Conservation (phyloP, 2,888 invertebrate genomes). For the Archips xylosteana region DNA sequence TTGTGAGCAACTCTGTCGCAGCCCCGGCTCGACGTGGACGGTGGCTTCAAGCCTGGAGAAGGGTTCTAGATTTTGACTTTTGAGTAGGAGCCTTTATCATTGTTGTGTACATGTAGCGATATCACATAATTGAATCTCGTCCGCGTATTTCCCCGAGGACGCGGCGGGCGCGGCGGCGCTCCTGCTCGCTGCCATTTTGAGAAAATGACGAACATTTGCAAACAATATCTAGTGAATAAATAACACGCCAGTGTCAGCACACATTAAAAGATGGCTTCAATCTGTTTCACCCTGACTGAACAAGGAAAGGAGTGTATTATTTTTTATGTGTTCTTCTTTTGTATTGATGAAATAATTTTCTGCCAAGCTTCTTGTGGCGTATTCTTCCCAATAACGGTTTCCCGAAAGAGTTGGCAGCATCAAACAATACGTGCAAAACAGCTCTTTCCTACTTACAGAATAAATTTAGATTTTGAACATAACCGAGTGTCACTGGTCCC, state of each 20-base stretch:
- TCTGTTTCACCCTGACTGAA: no score
- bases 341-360: no score
- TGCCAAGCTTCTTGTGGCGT: no score
- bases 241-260: conserved; percentile 15
- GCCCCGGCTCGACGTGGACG: neutral
- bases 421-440: no score
- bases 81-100: conserved; percentile 18
- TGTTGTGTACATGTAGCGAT: conserved; percentile 27
- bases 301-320: no score
- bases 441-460: no score
- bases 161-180: neutral
- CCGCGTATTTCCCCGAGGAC: conserved; percentile 26
- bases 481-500: no score
- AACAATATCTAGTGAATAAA: conserved; percentile 23
- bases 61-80: neutral
- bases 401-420: no score
- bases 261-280: neutral
- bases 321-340: no score
- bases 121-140: conserved; percentile 39
- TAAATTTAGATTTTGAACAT: no score
- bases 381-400: no score
- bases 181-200: conserved; percentile 1
- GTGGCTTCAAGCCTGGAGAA: neutral
- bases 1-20: neutral
- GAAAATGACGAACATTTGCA: conserved; percentile 17